Evolutionary conservation across 1,140 invertebrate genomes (phyloP).

Genomic region (Drosophila prosaltans): DNA sequence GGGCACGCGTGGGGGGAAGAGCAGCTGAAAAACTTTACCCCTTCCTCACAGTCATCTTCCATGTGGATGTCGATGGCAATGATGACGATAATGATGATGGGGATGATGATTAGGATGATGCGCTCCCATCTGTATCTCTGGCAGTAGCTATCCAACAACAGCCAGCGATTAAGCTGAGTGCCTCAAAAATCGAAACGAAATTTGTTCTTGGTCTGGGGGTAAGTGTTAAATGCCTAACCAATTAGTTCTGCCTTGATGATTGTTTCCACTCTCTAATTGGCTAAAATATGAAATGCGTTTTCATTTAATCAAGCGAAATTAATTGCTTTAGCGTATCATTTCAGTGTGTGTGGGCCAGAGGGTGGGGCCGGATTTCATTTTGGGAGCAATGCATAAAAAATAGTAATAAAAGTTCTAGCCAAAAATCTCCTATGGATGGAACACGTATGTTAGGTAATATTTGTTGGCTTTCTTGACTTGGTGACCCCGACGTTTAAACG

Average conservation of each 20-base stretch:
- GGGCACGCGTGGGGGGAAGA: conserved; percentile 64
- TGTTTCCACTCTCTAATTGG: conserved; percentile 64
- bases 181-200: conserved; percentile 57
- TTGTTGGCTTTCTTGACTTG: neutral
- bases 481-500: neutral
- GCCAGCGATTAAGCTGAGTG: conserved; percentile 50
- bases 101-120: conserved; percentile 51
- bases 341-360: neutral
- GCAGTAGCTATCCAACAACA: conserved; percentile 28
- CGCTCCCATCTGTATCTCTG: conserved; percentile 43
- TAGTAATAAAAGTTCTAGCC: neutral
- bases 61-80: conserved; percentile 4
- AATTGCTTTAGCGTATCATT: conserved; percentile 26
- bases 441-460: neutral
- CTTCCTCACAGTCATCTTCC: conserved; percentile 16
- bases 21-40: conserved; percentile 26
- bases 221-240: conserved; percentile 76
- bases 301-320: conserved; percentile 52
- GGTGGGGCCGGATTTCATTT: neutral
- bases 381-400: neutral
- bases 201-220: conserved; percentile 41
- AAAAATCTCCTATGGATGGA: too few relatives aligned
- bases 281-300: conserved; percentile 71
- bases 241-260: conserved; percentile 62
- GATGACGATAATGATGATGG: conserved; percentile 12